Base-by-base conservation (phyloP, 2,888 invertebrate genomes). In the Chymomyza amoena region DNA sequence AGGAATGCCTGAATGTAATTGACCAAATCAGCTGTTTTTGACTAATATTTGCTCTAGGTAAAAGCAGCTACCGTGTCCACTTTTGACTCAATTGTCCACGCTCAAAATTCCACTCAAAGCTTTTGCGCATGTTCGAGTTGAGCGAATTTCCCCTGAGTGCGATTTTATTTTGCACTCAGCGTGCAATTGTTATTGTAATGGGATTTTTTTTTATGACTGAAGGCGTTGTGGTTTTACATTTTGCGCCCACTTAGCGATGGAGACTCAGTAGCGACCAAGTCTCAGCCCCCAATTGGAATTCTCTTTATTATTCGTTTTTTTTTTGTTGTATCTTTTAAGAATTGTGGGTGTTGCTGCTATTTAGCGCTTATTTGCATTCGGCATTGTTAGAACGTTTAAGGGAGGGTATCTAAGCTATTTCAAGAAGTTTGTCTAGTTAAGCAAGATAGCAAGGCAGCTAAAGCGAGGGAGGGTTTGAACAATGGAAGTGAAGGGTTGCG, bases 11-110 rank as follows among this genome's bases (percentile, higher is more conserved):
- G n/a, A n/a, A 6, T 16, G 52, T 0, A 54, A 7, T 18, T 18
- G 16, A n/a, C 4, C 25, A 9, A 60, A 32, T 60, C 60, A 60
- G 39, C 15, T 65, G 63, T 56, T 70, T 75, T 39, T 85, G 85
- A 84, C 87, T 85, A 85, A 87, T 87, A 87, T 83, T 83, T 83
- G 83, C 83, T 83, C 18, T 18, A 6, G 1, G 52, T 6, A 16
- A 5, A 13, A 18, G 4, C 20, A 25, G 10, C 1, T 13, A 10
- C 57, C 39, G 7, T 45, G 13, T 13, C 4, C 39, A 45, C 39
- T 45, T 13, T 10, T 45, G 39, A 45, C 32, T 45, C 39, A 45
- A 6, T n/a, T 2, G 62, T 74, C 68, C 66, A 68, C 76, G 70
- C 74, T 77, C 76, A 77, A 75, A 10, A 45, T 20, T 15, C 36